These are phyloP conservation scores for Brachycybe producta DNA, from an alignment of 2,888 invertebrate species.

Conservation along the genomic window DNA sequence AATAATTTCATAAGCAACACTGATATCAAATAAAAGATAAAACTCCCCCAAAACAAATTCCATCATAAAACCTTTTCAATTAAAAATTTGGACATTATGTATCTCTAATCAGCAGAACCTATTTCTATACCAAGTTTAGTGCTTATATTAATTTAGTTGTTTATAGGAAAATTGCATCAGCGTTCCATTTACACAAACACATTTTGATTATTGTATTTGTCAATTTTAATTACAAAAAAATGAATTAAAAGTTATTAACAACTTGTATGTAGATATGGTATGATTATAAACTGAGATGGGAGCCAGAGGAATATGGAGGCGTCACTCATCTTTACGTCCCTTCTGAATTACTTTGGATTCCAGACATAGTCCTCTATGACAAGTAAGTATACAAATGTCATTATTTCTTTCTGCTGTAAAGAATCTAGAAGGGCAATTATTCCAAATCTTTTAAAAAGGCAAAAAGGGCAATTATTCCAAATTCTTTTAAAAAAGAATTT, in stretches of 20 bases:
- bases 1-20: too few relatives aligned
- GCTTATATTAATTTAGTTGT: too few relatives aligned
- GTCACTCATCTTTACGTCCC: constrained; percentile 77
- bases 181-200: background rate
- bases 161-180: background rate
- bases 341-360: constrained; percentile 93
- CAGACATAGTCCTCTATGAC: constrained; percentile 92
- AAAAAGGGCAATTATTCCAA: too few relatives aligned
- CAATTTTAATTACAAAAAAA: background rate
- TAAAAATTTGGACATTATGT: too few relatives aligned
- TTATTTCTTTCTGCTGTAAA: too few relatives aligned
- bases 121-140: background rate
- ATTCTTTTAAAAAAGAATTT: too few relatives aligned
- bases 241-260: background rate
- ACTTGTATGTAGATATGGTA: constrained; percentile 64
- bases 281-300: constrained; percentile 90
- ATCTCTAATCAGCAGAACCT: background rate
- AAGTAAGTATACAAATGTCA: constrained; percentile 71
- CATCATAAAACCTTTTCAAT: too few relatives aligned
- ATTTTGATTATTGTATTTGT: background rate
- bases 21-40: too few relatives aligned
- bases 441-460: too few relatives aligned
- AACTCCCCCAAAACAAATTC: too few relatives aligned
- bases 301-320: constrained; percentile 53
- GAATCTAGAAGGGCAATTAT: too few relatives aligned